Percentiles rank a stretch among this genome's conserved stretches.
phyloP scores from a whole-genome alignment of 2,797 vertebrate species.

The Syncerus caffer region DNA sequence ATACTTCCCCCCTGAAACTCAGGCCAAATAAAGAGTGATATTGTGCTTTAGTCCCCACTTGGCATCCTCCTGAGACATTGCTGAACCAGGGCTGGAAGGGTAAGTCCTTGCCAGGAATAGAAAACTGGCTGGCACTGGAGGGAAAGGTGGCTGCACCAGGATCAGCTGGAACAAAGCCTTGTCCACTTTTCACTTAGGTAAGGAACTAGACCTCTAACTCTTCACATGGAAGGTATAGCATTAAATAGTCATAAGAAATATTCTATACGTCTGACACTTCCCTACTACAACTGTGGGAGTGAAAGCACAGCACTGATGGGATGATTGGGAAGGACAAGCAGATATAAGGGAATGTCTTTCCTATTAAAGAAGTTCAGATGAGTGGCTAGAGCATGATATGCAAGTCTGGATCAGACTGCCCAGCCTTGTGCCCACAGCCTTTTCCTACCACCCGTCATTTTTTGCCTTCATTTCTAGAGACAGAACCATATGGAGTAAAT shows the following conservation, averaged over 20 bases:
- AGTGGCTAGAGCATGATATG: not conserved
- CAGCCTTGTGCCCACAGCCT: not conserved
- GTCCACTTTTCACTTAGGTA: not conserved
- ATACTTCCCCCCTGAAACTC: not conserved
- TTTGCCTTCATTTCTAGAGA: not conserved
- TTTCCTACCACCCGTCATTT: not conserved
- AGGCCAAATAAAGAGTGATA: not conserved
- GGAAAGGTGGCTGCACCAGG: accelerated
- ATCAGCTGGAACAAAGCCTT: not conserved
- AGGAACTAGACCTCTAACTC: not conserved
- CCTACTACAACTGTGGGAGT: not conserved
- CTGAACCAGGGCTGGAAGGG: not conserved
- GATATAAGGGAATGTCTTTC: accelerated
- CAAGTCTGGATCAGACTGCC: not conserved
- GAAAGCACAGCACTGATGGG: not conserved
- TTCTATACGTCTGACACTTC: not conserved
- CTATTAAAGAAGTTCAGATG: not conserved
- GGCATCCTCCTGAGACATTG: not conserved
- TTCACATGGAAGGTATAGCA: not conserved
- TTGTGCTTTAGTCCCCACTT: not conserved
- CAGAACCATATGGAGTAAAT: conserved; percentile 3
- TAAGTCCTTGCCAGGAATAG: no score
- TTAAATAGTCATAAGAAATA: not conserved
- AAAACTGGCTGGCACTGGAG: not conserved
- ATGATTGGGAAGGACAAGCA: not conserved